These are phyloP conservation scores for Brachyistius frenatus DNA, from an alignment of 2,113 vertebrate genomes.

Conservation along the genomic window DNA sequence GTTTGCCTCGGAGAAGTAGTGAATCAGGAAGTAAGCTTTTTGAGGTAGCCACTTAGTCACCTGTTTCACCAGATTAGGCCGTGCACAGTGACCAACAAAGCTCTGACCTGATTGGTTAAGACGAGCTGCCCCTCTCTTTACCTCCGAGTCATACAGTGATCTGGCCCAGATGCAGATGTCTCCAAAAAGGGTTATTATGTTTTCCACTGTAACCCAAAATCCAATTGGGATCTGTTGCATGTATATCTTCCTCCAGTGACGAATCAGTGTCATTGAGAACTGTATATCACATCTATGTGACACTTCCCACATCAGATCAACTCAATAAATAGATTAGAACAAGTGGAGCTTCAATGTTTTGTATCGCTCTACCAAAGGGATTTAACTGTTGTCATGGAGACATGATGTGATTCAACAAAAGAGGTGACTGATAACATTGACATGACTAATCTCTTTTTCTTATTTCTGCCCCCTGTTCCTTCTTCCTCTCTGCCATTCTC, in stretches of 20 bases:
- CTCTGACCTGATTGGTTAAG: slow-evolving; percentile 53
- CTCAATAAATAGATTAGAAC: slow-evolving; percentile 70
- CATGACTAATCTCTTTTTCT: slow-evolving; percentile 85
- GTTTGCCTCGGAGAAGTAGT: slow-evolving; percentile 46
- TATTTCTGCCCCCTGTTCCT: slow-evolving; percentile 72
- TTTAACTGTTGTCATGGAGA: slow-evolving; percentile 80
- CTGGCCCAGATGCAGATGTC: slow-evolving; percentile 9
- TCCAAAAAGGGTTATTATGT: slow-evolving; percentile 20
- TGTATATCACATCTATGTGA: slow-evolving; percentile 54
- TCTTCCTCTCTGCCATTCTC: slow-evolving; percentile 71
- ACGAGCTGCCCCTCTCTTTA: slow-evolving; percentile 36
- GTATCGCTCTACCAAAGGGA: slow-evolving; percentile 65
- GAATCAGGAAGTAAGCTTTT: slow-evolving; percentile 39
- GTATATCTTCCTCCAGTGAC: slow-evolving; percentile 19
- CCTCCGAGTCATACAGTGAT: not conserved
- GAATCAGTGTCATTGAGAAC: slow-evolving; percentile 32
- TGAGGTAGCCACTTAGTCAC: slow-evolving; percentile 55
- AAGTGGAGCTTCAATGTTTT: slow-evolving; percentile 65
- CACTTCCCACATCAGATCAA: slow-evolving; percentile 59
- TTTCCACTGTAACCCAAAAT: slow-evolving; percentile 24
- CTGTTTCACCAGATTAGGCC: slow-evolving; percentile 59
- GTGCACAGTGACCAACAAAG: slow-evolving; percentile 11
- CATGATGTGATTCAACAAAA: slow-evolving; percentile 84
- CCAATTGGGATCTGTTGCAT: slow-evolving; percentile 38
- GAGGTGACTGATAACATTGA: slow-evolving; percentile 88